Percentiles rank a stretch among this genome's conserved stretches.
phyloP scores from a whole-genome alignment of 2,797 vertebrate species.

The Hippoglossus hippoglossus region DNA sequence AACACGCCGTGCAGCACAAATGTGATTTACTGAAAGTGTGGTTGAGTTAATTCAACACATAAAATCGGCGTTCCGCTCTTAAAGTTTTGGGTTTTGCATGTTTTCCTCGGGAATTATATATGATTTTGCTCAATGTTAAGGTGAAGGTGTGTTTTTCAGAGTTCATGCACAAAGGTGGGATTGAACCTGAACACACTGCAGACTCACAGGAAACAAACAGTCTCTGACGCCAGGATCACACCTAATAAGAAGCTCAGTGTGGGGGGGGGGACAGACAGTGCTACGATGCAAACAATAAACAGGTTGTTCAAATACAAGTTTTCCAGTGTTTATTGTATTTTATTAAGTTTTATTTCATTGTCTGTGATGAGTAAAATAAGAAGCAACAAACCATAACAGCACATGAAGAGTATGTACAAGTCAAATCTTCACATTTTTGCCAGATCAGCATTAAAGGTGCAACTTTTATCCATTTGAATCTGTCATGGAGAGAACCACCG shows the following conservation, averaged over 20 bases:
- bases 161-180: conserved; percentile 9
- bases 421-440: too few species aligned
- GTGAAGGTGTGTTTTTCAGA: conserved; percentile 10
- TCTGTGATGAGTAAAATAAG: too few species aligned
- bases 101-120: neutral
- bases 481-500: too few species aligned
- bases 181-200: conserved; percentile 9
- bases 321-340: neutral
- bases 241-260: conserved; percentile 36
- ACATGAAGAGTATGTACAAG: too few species aligned
- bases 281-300: neutral
- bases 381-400: too few species aligned
- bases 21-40: neutral
- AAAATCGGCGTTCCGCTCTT: too few species aligned
- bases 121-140: neutral
- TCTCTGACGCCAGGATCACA: conserved; percentile 32
- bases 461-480: too few species aligned
- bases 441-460: too few species aligned
- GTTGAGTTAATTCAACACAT: neutral
- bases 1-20: conserved; percentile 1
- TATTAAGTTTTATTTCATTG: too few species aligned
- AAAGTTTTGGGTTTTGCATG: neutral
- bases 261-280: neutral
- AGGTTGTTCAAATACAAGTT: neutral
- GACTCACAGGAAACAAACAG: conserved; percentile 7